Conservation (phyloP, 2,113 vertebrate genomes). For the Bolborhynchus lineola region DNA sequence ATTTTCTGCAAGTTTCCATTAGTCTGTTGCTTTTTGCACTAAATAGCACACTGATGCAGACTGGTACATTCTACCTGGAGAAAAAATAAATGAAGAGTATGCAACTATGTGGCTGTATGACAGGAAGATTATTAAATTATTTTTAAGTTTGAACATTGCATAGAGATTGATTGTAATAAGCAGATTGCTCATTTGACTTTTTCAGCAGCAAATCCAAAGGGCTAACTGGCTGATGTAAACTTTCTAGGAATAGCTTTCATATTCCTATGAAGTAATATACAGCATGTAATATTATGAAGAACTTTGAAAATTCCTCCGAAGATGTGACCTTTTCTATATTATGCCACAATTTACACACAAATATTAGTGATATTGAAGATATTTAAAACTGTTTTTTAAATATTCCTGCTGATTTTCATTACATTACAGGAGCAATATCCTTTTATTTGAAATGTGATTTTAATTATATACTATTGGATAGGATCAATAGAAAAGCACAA, state of each 20-base stretch:
- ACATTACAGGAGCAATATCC: background rate
- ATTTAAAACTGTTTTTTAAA: background rate
- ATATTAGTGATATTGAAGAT: background rate
- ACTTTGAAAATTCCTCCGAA: background rate
- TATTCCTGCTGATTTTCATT: background rate
- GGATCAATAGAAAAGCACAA: background rate
- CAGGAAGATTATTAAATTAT: background rate
- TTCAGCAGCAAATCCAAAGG: background rate
- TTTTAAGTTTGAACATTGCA: background rate
- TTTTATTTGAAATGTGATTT: slow-evolving; percentile 2
- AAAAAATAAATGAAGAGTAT: background rate
- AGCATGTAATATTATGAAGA: background rate
- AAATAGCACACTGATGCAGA: background rate
- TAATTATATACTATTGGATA: background rate
- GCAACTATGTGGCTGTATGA: background rate
- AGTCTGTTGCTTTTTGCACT: background rate
- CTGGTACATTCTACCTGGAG: background rate
- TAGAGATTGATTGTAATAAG: background rate
- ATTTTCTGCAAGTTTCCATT: background rate
- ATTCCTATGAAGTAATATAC: background rate
- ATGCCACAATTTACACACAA: background rate
- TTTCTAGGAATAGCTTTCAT: background rate
- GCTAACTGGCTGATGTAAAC: background rate
- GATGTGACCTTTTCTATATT: background rate
- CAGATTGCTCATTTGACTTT: background rate